Evolutionary conservation across 2,797 vertebrate species (phyloP), one percentile per base, ranked within the genome.

Genomic region (Scomberomorus guttatus): DNA sequence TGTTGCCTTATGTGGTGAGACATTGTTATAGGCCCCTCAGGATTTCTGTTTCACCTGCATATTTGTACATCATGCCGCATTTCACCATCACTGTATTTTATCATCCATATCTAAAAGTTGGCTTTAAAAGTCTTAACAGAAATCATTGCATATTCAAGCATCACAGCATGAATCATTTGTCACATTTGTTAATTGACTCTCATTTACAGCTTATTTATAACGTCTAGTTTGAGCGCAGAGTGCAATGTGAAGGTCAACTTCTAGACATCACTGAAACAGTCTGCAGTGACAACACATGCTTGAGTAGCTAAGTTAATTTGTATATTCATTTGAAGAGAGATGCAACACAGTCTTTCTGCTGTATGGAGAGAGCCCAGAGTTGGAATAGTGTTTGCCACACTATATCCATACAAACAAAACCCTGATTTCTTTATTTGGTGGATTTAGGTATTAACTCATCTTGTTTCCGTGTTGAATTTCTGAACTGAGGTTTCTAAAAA

Each of bases 271-370:
- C 46, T 51, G n/a, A 77, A 77, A 73, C 9, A 15, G 25, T 32
- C 29, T 79, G 60, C 54, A 9, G 55, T 46, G 74, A 62, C 50
- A 60, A 57, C 71, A 59, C 72, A 66, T 59, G 69, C 58, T 74
- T 27, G 60, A 77, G 65, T 65, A 72, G 67, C 71, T 52, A 48
- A 34, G 42, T 52, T 74, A 6, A 84, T 90, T 87, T 82, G 70
- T 79, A 86, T 89, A 79, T 87, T 89, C 64, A 85, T 84, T 72
- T 82, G 65, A 65, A 80, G 82, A 74, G 71, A 80, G 86, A 83
- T 80, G 81, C 80, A 46, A 0, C 39, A 0, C 4, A 15, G 69
- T 70, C 67, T 72, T 72, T 83, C 61, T 58, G 56, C 72, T 73
- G 73, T 66, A 46, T 81, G 82, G 75, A 69, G 65, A 72, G 54